Conservation (phyloP, 1,140 invertebrate species). For the Holotrichia oblita region DNA sequence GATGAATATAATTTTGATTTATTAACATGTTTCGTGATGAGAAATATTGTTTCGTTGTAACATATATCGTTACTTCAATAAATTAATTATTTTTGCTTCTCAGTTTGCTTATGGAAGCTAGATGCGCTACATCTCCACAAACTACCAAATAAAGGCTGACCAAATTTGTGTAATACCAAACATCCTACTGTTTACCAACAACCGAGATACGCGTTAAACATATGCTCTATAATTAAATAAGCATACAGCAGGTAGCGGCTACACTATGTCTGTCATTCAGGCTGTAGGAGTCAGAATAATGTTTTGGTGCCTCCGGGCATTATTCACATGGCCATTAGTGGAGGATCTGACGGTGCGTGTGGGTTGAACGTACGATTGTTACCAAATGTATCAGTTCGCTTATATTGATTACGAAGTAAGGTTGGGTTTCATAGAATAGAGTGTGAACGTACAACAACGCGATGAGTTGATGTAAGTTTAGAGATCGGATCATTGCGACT, state of each 20-base stretch:
- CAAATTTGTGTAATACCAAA: not conserved
- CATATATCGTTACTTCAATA: too few relatives aligned
- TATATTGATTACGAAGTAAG: not conserved
- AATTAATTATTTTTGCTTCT: too few relatives aligned
- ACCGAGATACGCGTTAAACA: not conserved
- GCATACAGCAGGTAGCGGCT: not conserved
- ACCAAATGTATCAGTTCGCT: not conserved
- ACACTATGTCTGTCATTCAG: not conserved
- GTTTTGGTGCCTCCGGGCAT: not conserved
- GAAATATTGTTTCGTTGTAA: too few relatives aligned
- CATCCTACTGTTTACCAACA: not conserved
- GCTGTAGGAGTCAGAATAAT: not conserved
- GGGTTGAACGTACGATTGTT: conserved; percentile 1
- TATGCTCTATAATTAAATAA: not conserved
- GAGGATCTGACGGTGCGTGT: not conserved
- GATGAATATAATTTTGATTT: too few relatives aligned
- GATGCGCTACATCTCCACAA: too few relatives aligned
- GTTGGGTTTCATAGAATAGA: too few relatives aligned
- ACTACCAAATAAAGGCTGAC: too few relatives aligned
- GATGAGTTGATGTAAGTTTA: too few relatives aligned
- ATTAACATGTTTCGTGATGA: too few relatives aligned
- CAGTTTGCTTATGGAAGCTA: too few relatives aligned
- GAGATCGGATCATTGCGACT: too few relatives aligned
- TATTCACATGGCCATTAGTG: not conserved
- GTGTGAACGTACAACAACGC: too few relatives aligned